Percentiles rank a stretch among this genome's conserved stretches.
These are phyloP conservation scores for Triplophysa rosa DNA, from an alignment of 2,113 vertebrate species.

Conservation along the genomic window DNA sequence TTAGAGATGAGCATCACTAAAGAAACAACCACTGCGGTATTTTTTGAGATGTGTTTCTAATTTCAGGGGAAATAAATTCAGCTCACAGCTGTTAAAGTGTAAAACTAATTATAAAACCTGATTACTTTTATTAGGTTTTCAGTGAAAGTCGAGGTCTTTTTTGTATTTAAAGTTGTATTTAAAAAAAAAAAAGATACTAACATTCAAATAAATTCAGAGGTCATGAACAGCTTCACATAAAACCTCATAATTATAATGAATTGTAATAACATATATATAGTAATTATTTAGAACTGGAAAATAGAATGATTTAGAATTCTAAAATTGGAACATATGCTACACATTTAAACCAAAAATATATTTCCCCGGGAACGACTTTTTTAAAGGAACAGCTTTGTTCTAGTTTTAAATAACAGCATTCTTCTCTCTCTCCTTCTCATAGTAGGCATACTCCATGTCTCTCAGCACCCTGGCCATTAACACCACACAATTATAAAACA, in stretches of 20 bases:
- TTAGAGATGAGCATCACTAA: constrained; percentile 52
- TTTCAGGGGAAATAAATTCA: not conserved
- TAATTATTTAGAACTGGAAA: too few relatives aligned
- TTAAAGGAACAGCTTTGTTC: constrained; percentile 23
- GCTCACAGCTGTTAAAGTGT: constrained; percentile 8
- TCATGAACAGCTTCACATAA: too few relatives aligned
- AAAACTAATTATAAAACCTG: constrained; percentile 8
- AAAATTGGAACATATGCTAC: not conserved
- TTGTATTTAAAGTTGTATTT: not conserved
- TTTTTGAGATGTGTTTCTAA: constrained; percentile 12
- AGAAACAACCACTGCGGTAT: constrained; percentile 26
- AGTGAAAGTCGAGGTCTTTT: not conserved
- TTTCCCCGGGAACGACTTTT: constrained; percentile 12
- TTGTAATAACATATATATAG: too few relatives aligned
- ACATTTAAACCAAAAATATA: not conserved
- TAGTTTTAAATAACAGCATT: constrained; percentile 47
- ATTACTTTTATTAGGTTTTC: not conserved
- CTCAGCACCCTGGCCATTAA: constrained; percentile 68
- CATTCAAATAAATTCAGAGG: too few relatives aligned
- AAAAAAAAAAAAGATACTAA: too few relatives aligned
- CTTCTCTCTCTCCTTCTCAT: constrained; percentile 15
- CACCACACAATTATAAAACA: constrained; percentile 73
- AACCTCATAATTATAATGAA: too few relatives aligned
- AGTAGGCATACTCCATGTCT: constrained; percentile 53
- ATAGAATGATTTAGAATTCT: not conserved